A percentile compares a stretch with the other conserved stretches of the same genome.
phyloP scores from a whole-genome alignment of 2,113 vertebrate genomes.

The Notothenia coriiceps region DNA sequence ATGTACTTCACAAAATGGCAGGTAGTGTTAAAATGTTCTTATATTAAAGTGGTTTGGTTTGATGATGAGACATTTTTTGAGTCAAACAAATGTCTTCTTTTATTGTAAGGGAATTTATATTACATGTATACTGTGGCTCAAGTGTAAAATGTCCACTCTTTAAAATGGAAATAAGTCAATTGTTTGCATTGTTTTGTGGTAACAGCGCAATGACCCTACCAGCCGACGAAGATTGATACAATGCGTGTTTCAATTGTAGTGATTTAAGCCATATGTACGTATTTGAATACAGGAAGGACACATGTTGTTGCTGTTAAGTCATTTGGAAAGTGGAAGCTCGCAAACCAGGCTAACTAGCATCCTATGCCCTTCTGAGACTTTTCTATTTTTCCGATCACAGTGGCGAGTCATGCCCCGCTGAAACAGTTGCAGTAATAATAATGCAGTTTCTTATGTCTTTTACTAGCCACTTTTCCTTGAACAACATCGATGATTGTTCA shows the following conservation, averaged over 20 bases:
- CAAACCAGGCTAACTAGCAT: not conserved
- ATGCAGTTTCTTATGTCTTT: too few species aligned
- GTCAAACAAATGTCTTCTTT: not conserved
- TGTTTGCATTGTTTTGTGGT: too few species aligned
- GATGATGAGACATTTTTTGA: not conserved
- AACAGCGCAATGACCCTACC: too few species aligned
- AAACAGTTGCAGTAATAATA: too few species aligned
- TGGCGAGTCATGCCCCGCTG: too few species aligned
- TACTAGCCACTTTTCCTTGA: too few species aligned
- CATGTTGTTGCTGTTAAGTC: not conserved
- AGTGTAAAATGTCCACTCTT: not conserved
- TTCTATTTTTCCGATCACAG: too few species aligned
- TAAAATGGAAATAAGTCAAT: too few species aligned
- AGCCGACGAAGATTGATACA: not conserved
- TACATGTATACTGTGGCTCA: not conserved
- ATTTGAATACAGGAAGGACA: not conserved
- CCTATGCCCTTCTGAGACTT: too few species aligned
- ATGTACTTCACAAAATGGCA: slow-evolving; percentile 7
- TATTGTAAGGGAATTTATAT: not conserved
- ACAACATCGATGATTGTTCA: not conserved
- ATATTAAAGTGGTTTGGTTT: not conserved
- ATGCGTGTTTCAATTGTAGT: too few species aligned
- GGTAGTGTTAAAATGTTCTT: not conserved
- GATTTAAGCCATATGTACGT: too few species aligned
- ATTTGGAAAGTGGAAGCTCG: not conserved